phyloP scores from a whole-genome alignment of 2,113 vertebrate genomes.

The Emydura subglobosa region DNA sequence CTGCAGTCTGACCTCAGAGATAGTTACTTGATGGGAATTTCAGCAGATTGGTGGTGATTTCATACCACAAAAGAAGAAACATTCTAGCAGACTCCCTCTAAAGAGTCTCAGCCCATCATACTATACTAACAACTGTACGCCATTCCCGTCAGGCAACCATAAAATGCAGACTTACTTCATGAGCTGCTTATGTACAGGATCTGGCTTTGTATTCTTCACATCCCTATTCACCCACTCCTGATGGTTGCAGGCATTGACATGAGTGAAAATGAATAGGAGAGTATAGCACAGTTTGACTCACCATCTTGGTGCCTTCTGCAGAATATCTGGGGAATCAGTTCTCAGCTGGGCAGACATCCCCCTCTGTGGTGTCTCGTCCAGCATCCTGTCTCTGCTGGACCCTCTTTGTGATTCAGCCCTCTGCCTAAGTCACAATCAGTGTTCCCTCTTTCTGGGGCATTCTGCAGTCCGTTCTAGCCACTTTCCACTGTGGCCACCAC shows the following conservation, averaged over 20 bases:
- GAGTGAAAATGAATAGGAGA: neutral
- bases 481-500: too few relatives aligned
- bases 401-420: too few relatives aligned
- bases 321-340: too few relatives aligned
- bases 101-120: neutral
- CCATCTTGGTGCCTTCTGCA: too few relatives aligned
- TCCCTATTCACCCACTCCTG: fast-evolving
- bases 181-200: fast-evolving
- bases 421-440: too few relatives aligned
- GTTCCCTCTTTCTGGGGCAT: too few relatives aligned
- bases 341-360: too few relatives aligned
- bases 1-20: slow-evolving; percentile 22
- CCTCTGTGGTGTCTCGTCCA: too few relatives aligned
- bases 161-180: neutral
- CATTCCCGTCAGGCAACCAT: neutral
- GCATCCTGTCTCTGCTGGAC: too few relatives aligned
- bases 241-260: neutral
- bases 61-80: neutral
- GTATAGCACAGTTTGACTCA: too few relatives aligned
- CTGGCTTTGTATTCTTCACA: neutral
- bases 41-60: slow-evolving; percentile 22
- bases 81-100: neutral
- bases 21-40: neutral
- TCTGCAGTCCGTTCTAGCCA: too few relatives aligned
- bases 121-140: neutral